These are phyloP conservation scores for Zenarchopterus dispar DNA, from an alignment of 2,797 vertebrate genomes.

Conservation along the genomic window DNA sequence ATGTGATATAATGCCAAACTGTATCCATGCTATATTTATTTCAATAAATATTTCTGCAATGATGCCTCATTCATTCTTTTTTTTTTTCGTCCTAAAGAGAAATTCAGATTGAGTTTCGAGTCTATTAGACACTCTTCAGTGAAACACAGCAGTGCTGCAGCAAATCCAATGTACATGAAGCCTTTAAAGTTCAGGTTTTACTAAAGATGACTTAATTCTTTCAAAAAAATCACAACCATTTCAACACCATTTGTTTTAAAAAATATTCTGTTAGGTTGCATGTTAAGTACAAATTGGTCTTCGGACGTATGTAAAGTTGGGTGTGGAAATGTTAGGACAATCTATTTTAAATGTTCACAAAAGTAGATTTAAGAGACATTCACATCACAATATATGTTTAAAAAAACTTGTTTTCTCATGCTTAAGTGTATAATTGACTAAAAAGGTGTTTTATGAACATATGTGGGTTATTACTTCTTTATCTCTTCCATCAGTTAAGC, in stretches of 20 bases:
- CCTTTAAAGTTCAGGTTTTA: not conserved
- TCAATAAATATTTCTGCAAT: conserved; percentile 83
- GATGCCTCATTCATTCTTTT: conserved; percentile 41
- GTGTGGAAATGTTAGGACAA: too few relatives aligned
- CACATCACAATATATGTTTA: too few relatives aligned
- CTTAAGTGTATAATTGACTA: not conserved
- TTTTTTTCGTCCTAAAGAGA: conserved; percentile 6
- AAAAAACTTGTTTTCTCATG: too few relatives aligned
- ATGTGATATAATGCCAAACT: conserved; percentile 78
- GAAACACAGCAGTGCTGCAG: too few relatives aligned
- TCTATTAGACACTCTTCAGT: not conserved
- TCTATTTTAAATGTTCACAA: too few relatives aligned
- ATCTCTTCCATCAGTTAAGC: too few relatives aligned
- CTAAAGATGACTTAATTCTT: not conserved
- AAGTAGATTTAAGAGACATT: too few relatives aligned
- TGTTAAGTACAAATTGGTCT: too few relatives aligned
- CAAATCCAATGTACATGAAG: not conserved
- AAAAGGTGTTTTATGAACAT: not conserved
- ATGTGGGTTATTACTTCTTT: not conserved
- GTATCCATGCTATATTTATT: conserved; percentile 83
- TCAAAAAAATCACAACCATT: too few relatives aligned
- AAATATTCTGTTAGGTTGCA: too few relatives aligned
- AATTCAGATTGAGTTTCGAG: not conserved
- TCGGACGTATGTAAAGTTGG: too few relatives aligned
- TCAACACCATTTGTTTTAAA: too few relatives aligned